Base-by-base conservation (phyloP, 2,797 vertebrate species). In the Sitta carolinensis region DNA sequence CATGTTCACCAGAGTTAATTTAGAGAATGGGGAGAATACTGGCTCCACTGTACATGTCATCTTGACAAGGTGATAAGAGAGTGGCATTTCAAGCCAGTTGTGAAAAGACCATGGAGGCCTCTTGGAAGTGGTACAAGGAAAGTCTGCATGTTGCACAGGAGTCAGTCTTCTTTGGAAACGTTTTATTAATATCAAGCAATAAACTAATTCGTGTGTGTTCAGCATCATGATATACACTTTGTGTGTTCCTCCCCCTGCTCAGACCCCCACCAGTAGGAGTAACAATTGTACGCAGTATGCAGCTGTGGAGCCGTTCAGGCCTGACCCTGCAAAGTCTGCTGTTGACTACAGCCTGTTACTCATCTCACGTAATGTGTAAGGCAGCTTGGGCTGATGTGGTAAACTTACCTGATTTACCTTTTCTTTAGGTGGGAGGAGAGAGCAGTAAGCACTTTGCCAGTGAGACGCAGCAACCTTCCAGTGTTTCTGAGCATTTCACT, bases 111-210 rank as follows among this genome's bases (percentile, higher is more conserved):
- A 42, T 0, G 0, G 79, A 95, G 81, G 58, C 78, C 55, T 72
- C 63, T 91, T 95, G 93, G 83, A 95, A 79, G 43, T 30, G 67
- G 47, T 83, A 88, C 86, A 83, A 90, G 94, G 73, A 42, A 90
- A 87, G 67, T 57, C 93, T 91, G 83, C 48, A 3, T 70, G 77
- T 94, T 89, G 45, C 59, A 80, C 86, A 84, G 89, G 83, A 96
- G 90, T 87, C 93, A 89, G 84, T 93, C 94, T 88, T 96, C 95
- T 93, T 77, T 95, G 91, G 93, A 96, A 96, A 81, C 40, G 77
- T 96, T 94, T 96, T 94, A 89, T 89, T 93, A 93, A 67, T 73
- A 94, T 48, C 54, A 86, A 96, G 80, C 78, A 75, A 66, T 93
- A 96, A 95, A 94, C 91, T 78, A 80, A 86, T 47, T 36, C 10